A percentile compares a stretch with the other conserved stretches of the same genome.
Evolutionary conservation across 2,888 invertebrate species (phyloP).

Genomic region (Platerodrilus igneus): DNA sequence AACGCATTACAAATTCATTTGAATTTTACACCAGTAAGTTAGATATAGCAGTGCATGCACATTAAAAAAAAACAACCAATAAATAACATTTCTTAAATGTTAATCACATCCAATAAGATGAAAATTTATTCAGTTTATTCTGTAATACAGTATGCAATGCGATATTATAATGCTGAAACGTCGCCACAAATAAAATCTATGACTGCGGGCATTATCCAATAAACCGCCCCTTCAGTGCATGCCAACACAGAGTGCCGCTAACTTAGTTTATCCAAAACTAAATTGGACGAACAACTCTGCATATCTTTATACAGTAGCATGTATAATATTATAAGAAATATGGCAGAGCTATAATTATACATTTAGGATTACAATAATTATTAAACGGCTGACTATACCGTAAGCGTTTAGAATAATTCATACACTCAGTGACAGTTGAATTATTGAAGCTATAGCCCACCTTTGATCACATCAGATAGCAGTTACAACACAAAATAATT

Average conservation of each 20-base stretch:
- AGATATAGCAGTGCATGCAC: too few relatives aligned
- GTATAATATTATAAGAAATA: conserved; percentile 47
- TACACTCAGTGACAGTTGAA: conserved; percentile 32
- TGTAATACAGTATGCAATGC: conserved; percentile 9
- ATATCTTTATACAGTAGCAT: conserved; percentile 46
- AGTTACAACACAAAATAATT: conserved; percentile 22
- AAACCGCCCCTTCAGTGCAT: conserved; percentile 18
- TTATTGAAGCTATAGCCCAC: conserved; percentile 27
- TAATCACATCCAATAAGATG: too few relatives aligned
- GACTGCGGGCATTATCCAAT: conserved; percentile 23
- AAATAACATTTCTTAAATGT: too few relatives aligned
- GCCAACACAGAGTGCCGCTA: conserved; percentile 10
- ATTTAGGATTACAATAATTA: conserved; percentile 49
- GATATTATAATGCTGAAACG: conserved; percentile 14
- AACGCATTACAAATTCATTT: too few relatives aligned
- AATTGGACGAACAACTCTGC: conserved; percentile 27
- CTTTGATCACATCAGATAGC: conserved; percentile 24
- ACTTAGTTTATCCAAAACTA: conserved; percentile 19
- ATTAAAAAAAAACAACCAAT: too few relatives aligned
- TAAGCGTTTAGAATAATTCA: conserved; percentile 29
- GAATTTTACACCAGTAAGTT: too few relatives aligned
- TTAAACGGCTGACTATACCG: conserved; percentile 43
- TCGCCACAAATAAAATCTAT: conserved; percentile 21
- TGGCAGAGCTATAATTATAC: conserved; percentile 46
- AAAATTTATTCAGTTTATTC: too few relatives aligned